These are phyloP conservation scores for Crocallis elinguaria DNA, from an alignment of 2,888 invertebrate species.

Conservation along the genomic window DNA sequence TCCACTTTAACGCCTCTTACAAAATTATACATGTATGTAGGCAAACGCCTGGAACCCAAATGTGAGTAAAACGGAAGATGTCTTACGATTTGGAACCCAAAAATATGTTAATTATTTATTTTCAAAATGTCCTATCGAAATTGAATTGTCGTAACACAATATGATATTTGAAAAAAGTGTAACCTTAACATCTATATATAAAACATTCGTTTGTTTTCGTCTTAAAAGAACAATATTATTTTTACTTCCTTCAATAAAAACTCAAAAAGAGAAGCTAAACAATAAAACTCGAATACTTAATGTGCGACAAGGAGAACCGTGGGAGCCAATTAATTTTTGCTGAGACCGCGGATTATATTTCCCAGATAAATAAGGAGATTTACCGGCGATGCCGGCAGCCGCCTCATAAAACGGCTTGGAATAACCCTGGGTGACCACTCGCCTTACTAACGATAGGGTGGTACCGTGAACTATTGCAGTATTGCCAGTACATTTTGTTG, in stretches of 20 bases:
- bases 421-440: conserved; percentile 70
- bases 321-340: conserved; percentile 82
- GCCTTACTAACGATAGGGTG: conserved; percentile 55
- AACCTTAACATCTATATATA: not conserved
- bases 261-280: conserved; percentile 36
- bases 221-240: not conserved
- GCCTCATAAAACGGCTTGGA: conserved; percentile 74
- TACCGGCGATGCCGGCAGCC: conserved; percentile 72
- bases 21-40: too few relatives aligned
- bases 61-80: too few relatives aligned
- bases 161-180: too few relatives aligned
- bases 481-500: not conserved
- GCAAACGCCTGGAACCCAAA: too few relatives aligned
- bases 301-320: conserved; percentile 72
- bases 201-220: not conserved
- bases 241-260: not conserved
- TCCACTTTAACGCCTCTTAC: too few relatives aligned
- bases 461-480: conserved; percentile 36
- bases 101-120: too few relatives aligned
- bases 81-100: too few relatives aligned
- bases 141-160: too few relatives aligned
- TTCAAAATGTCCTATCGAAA: too few relatives aligned
- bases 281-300: conserved; percentile 70
- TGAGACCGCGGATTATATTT: conserved; percentile 80
- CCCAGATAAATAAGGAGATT: conserved; percentile 83